Evolutionary conservation across 1,140 invertebrate genomes (phyloP).

Genomic region (Sinella curviseta): DNA sequence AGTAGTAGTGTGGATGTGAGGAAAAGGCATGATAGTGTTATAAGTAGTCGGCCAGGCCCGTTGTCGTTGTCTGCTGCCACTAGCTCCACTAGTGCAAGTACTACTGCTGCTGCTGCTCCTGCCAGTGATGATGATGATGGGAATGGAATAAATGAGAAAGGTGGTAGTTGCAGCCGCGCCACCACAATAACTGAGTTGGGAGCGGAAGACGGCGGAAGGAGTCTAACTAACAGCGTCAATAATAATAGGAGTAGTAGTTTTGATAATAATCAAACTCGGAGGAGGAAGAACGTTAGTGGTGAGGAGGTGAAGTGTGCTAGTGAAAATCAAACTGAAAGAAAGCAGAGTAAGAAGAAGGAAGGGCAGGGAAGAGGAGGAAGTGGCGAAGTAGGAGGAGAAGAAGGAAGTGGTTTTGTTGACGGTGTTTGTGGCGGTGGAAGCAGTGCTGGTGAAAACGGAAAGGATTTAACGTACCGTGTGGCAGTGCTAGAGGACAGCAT

Average conservation of each 20-base stretch:
- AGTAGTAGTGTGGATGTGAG: too few relatives aligned
- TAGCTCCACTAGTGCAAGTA: too few relatives aligned
- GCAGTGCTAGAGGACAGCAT: background rate
- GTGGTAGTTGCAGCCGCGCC: background rate
- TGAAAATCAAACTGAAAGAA: too few relatives aligned
- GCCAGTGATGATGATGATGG: background rate
- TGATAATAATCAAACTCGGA: background rate
- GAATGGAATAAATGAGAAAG: too few relatives aligned
- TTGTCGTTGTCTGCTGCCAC: background rate
- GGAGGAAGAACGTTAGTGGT: background rate
- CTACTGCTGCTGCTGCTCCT: background rate
- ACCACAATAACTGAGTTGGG: background rate
- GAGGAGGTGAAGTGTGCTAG: background rate
- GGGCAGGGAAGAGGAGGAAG: background rate
- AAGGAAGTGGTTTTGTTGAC: too few relatives aligned
- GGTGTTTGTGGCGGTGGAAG: too few relatives aligned
- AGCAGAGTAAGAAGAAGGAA: background rate
- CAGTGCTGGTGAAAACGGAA: too few relatives aligned
- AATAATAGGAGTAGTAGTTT: background rate
- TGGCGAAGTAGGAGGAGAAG: background rate
- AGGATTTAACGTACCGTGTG: too few relatives aligned
- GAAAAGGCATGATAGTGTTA: too few relatives aligned
- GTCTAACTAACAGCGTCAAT: background rate
- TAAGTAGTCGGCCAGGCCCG: constrained; percentile 1
- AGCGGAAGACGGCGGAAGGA: background rate